Percentiles rank a stretch among this genome's conserved stretches.
These are phyloP conservation scores for Microtus pennsylvanicus DNA, from an alignment of 2,113 vertebrate species.

Conservation along the genomic window DNA sequence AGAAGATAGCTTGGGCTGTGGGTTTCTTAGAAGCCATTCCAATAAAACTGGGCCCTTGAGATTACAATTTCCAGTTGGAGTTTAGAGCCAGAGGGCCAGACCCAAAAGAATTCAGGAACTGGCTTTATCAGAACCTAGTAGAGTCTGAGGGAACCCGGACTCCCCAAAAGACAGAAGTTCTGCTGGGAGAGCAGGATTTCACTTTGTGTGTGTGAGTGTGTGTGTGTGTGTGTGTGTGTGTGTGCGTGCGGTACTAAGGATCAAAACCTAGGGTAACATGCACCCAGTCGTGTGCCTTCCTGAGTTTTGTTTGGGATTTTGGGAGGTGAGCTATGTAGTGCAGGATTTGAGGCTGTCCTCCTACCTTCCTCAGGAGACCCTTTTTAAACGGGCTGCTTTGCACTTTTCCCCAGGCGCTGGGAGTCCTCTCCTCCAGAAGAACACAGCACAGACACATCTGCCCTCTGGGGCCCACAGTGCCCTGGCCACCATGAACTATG, in stretches of 20 bases:
- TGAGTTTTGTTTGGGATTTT: neutral
- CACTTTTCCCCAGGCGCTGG: conserved; percentile 41
- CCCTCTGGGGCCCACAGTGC: neutral
- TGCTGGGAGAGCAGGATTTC: neutral
- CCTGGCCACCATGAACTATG: neutral
- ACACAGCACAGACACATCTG: conserved; percentile 51
- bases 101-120: neutral
- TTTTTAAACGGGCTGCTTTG: neutral
- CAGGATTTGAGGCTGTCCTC: neutral
- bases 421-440: conserved; percentile 72
- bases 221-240: no score
- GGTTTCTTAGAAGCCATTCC: neutral
- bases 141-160: neutral
- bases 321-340: no score
- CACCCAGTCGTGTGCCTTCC: neutral
- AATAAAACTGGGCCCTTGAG: neutral
- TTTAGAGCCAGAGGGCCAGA: neutral
- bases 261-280: neutral
- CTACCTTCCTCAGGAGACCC: neutral
- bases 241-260: neutral
- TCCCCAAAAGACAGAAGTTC: neutral
- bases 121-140: neutral
- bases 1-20: neutral
- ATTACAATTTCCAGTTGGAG: neutral
- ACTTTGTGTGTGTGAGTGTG: no score